Base-by-base conservation (phyloP, 2,797 vertebrate species). In the Chelmon rostratus region DNA sequence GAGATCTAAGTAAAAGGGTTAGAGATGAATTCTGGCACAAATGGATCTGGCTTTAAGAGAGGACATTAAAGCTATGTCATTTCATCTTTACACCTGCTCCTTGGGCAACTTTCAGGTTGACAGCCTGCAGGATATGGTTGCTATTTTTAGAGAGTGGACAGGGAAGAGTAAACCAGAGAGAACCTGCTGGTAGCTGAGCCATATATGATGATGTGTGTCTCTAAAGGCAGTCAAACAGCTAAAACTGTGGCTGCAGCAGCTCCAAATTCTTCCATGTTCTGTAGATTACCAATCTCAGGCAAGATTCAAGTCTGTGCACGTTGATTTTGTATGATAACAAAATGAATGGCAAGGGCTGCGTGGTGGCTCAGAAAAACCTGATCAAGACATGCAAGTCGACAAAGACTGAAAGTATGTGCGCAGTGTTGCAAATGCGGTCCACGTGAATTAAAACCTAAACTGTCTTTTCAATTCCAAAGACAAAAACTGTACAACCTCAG, bases 11-110 rank as follows among this genome's bases (percentile, higher is more conserved):
- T 69, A 31, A 75, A 82, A 68, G 37, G 54, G 47, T 71, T 28
- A 42, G 57, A 76, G 57, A 23, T 70, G 3, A n/a, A 61, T 37
- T 40, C n/a, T 49, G n/a, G 28, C 7, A 46, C 61, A 35, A 61
- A 71, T 52, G 70, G 28, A 49, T 80, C 21, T 63, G 72, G 16
- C 58, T 81, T 72, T 65, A 23, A 78, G 66, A 68, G 53, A 57
- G 54, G 19, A 40, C 63, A 50, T 78, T 74, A 70, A n/a, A 89
- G 84, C 88, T 58, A 66, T 90, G 87, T 87, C 77, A 87, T 92
- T 90, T 91, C 86, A 92, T 87, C 89, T 82, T 84, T 84, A 91
- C 91, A 93, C 90, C 88, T 90, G 88, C 82, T 93, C 63, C 82
- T 84, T 82, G 56, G 73, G 73, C 10, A 40, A 38, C 79, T 72